These are phyloP conservation scores for Rhyacophila evoluta DNA, from an alignment of 2,888 invertebrate genomes.

Conservation along the genomic window DNA sequence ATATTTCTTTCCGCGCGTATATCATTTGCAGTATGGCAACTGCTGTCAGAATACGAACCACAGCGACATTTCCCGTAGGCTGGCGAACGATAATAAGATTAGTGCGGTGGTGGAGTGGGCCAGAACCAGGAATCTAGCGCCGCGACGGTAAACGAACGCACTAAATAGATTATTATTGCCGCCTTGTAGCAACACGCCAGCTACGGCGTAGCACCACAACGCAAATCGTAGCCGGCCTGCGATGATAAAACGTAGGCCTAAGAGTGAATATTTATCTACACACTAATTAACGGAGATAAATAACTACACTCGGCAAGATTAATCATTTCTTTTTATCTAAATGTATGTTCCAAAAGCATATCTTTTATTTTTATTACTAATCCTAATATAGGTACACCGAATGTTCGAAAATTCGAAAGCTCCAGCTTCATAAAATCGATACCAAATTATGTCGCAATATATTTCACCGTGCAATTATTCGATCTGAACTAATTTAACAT, in stretches of 20 bases:
- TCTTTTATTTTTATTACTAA: too few relatives aligned
- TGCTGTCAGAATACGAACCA: neutral
- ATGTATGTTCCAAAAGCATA: too few relatives aligned
- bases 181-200: constrained; percentile 27
- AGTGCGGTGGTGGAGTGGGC: constrained; percentile 29
- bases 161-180: constrained; percentile 47
- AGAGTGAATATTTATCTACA: too few relatives aligned
- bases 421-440: too few relatives aligned
- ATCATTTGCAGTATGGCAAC: neutral
- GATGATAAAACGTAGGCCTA: neutral
- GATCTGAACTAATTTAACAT: too few relatives aligned
- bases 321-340: too few relatives aligned
- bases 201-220: constrained; percentile 25
- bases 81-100: constrained; percentile 40
- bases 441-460: too few relatives aligned
- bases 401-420: too few relatives aligned
- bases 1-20: neutral
- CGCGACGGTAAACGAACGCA: constrained; percentile 42
- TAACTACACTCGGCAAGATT: too few relatives aligned
- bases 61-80: constrained; percentile 27
- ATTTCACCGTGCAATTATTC: too few relatives aligned
- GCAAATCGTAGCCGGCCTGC: neutral
- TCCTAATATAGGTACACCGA: too few relatives aligned
- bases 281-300: too few relatives aligned
- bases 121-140: constrained; percentile 28